phyloP scores from a whole-genome alignment of 2,797 vertebrate species.

The Cryptoprocta ferox region DNA sequence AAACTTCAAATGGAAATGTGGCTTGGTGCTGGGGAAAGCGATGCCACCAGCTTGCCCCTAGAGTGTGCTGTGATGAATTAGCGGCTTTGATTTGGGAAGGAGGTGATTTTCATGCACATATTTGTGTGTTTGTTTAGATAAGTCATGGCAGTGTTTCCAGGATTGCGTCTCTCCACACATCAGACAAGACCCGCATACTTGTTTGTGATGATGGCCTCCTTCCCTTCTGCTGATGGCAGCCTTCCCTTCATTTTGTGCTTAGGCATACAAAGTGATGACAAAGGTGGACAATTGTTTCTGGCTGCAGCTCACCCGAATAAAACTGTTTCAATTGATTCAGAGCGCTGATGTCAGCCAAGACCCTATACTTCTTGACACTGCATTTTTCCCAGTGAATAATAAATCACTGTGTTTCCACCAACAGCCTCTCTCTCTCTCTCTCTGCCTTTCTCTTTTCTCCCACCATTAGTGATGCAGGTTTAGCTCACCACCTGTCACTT shows the following conservation, averaged over 20 bases:
- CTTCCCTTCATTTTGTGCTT: not conserved
- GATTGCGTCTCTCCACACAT: not conserved
- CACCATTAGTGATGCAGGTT: conserved; percentile 40
- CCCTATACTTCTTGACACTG: conserved; percentile 54
- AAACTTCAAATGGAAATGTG: not conserved
- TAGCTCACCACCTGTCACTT: conserved; percentile 44
- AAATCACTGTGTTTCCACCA: conserved; percentile 75
- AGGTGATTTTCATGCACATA: not conserved
- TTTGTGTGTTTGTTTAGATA: not conserved
- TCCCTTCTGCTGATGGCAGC: not conserved
- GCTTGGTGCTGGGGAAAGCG: not conserved
- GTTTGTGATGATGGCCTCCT: not conserved
- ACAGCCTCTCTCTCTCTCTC: conserved; percentile 24
- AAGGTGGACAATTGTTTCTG: conserved; percentile 47
- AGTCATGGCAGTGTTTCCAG: not conserved
- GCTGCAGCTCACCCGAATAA: conserved; percentile 36
- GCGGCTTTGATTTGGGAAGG: not conserved
- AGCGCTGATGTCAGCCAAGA: conserved; percentile 50
- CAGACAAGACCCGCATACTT: not conserved
- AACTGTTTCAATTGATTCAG: conserved; percentile 58
- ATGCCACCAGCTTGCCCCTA: accelerated
- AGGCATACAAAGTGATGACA: conserved; percentile 1
- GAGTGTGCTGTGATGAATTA: not conserved
- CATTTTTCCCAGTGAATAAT: conserved; percentile 66
- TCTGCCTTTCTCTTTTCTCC: conserved; percentile 55